A percentile compares a stretch with the other conserved stretches of the same genome.
phyloP scores from a whole-genome alignment of 2,888 invertebrate species.

The Agrochola lota region DNA sequence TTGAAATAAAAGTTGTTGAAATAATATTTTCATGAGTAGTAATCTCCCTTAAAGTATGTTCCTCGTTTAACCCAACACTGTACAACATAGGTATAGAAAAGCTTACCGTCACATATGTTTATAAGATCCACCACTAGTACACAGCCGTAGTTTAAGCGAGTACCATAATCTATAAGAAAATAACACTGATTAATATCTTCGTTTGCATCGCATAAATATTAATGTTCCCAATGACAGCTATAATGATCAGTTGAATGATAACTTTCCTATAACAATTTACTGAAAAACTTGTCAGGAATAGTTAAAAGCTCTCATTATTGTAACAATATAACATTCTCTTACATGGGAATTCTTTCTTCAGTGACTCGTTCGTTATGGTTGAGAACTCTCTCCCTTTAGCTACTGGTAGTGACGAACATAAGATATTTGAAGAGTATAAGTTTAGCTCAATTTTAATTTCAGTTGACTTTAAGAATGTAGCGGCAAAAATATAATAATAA shows the following conservation, averaged over 20 bases:
- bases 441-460: background rate
- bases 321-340: background rate
- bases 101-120: background rate
- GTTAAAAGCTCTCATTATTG: background rate
- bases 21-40: too few species aligned
- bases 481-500: background rate
- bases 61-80: too few species aligned
- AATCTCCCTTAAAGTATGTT: too few species aligned
- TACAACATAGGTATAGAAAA: background rate
- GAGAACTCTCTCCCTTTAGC: background rate
- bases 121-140: background rate
- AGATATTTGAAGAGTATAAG: fast-evolving
- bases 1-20: too few species aligned
- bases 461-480: fast-evolving
- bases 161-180: background rate
- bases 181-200: background rate
- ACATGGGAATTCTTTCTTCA: background rate
- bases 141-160: background rate
- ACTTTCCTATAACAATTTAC: background rate
- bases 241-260: too few species aligned
- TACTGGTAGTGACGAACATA: background rate
- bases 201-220: background rate
- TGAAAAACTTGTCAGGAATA: too few species aligned
- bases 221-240: background rate
- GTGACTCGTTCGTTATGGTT: background rate